These are phyloP conservation scores for Loripinus fragilis DNA, from an alignment of 2,888 invertebrate species.

Conservation along the genomic window DNA sequence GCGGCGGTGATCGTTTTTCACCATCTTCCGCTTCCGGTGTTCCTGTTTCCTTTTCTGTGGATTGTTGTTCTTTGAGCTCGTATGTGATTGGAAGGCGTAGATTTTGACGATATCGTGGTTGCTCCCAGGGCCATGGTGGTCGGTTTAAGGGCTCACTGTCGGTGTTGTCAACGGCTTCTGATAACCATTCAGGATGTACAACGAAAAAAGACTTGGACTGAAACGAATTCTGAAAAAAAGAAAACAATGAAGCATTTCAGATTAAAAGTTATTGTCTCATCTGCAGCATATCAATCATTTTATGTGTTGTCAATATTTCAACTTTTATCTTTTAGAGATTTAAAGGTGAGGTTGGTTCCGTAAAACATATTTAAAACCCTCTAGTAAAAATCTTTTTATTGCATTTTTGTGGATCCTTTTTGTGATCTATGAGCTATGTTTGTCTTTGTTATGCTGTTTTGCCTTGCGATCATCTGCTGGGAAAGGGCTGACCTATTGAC, in stretches of 20 bases:
- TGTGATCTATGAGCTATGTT: too few relatives aligned
- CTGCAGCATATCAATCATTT: too few relatives aligned
- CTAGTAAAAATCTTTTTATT: too few relatives aligned
- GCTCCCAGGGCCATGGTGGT: constrained; percentile 78
- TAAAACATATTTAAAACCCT: too few relatives aligned
- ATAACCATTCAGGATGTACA: constrained; percentile 75
- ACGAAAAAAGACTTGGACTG: constrained; percentile 71
- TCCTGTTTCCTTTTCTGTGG: constrained; percentile 15
- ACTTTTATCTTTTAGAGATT: too few relatives aligned
- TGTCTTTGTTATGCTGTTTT: too few relatives aligned
- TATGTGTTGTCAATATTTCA: too few relatives aligned
- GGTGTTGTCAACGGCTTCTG: constrained; percentile 70
- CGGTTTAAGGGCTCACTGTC: constrained; percentile 67
- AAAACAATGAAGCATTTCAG: not conserved
- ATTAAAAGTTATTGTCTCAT: too few relatives aligned
- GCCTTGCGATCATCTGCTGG: too few relatives aligned
- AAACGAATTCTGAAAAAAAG: constrained; percentile 69
- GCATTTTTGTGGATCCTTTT: too few relatives aligned
- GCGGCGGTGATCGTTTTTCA: constrained; percentile 17
- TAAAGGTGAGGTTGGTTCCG: too few relatives aligned
- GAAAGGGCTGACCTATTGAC: too few relatives aligned
- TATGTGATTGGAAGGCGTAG: constrained; percentile 63
- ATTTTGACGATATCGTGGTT: constrained; percentile 73
- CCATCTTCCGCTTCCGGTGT: constrained; percentile 23
- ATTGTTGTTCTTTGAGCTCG: constrained; percentile 26